Base-by-base conservation (phyloP, 1,140 invertebrate genomes). In the silkworm (Bombyx mori) region DNA sequence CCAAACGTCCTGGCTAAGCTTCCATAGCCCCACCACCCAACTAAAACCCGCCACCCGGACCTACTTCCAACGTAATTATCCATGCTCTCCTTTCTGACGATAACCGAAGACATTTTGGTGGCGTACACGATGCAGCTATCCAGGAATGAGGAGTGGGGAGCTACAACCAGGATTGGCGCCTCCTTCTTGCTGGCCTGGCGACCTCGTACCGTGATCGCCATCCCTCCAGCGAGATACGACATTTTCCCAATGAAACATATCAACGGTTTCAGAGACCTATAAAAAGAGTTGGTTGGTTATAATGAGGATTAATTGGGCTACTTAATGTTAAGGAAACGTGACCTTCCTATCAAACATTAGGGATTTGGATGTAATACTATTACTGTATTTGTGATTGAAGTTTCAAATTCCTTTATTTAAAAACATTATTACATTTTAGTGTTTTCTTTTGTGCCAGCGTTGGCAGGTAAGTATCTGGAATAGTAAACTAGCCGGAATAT, bases 21-120 rank as follows among this genome's bases (percentile, higher is more conserved):
- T 51, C 54, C 60, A 47, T 58, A 66, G 57, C 55, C 47, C 50
- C 45, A 35, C 54, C 57, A 66, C 47, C 52, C n/a, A 26, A 49
- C 26, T 8, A 49, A 42, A 58, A 42, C 42, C 65, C 58, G 65
- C 44, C 63, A 60, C 63, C 65, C 26, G 10, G 62, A 86, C 94
- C 79, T 95, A 96, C 95, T 95, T 92, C 94, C 94, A 65, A 96
- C 91, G 77, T 94, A 92, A 66, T 93, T 93, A 80, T 95, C 92
- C 71, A 92, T 90, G 79, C 93, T 94, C 79, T 96, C 94, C 65
- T 92, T 90, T 67, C 93, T 90, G 63, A 93, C 93, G 79, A 96
- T 94, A 71, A 94, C 93, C 18, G 92, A 94, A 8, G 94, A 94
- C 78, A 95, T 92, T 68, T 90, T 92, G 10, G 92, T 92, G 63